These are phyloP conservation scores for Xestia c-nigrum DNA, from an alignment of 2,888 invertebrate species.

Conservation along the genomic window DNA sequence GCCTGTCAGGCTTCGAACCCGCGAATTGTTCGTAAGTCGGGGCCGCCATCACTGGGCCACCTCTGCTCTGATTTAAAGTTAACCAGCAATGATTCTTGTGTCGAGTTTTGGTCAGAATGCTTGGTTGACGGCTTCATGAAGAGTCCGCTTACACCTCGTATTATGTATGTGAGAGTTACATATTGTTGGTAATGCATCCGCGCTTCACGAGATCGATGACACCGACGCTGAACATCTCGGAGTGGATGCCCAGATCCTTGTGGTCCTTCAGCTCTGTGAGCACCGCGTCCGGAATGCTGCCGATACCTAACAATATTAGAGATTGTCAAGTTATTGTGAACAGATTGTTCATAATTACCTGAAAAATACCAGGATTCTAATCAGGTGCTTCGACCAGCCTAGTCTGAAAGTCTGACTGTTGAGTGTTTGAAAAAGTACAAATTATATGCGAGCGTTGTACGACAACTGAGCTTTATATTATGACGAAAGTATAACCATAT, in stretches of 20 bases:
- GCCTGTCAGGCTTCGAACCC: too few species aligned
- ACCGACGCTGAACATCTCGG: conserved; percentile 99
- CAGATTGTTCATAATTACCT: background rate
- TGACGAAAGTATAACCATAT: too few species aligned
- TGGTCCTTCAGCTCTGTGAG: conserved; percentile 94
- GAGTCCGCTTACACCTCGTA: background rate
- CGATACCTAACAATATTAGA: conserved; percentile 93
- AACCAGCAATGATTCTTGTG: background rate
- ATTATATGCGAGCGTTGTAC: background rate
- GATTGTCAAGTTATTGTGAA: background rate
- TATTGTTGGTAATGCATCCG: conserved; percentile 97
- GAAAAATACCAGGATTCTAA: background rate
- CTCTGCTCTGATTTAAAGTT: background rate
- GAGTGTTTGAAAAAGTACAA: too few species aligned
- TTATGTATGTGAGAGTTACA: conserved; percentile 69
- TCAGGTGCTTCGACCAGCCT: background rate
- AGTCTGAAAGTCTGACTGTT: too few species aligned
- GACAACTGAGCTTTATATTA: too few species aligned
- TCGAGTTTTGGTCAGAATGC: background rate
- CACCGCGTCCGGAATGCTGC: conserved; percentile 98
- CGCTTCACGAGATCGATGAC: conserved; percentile 96
- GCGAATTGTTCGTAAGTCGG: too few species aligned
- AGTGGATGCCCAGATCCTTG: conserved; percentile 98
- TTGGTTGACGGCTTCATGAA: background rate
- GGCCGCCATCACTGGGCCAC: too few species aligned